Base-by-base conservation (phyloP, 2,113 vertebrate genomes). In the Herpetotheres cachinnans region DNA sequence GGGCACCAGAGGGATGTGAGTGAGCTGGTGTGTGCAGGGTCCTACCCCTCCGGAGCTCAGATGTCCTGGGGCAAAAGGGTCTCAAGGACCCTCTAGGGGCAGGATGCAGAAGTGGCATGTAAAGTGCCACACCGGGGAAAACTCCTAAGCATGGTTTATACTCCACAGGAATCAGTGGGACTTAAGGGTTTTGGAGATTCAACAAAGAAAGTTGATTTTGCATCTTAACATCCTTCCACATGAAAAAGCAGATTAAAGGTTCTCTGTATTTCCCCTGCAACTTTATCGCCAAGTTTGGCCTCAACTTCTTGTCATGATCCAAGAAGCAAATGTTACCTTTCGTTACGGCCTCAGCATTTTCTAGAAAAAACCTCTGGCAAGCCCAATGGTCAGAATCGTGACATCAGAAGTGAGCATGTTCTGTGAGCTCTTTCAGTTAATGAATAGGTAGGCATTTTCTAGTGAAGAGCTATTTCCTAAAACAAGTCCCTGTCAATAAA, bases 401-500 rank as follows among this genome's bases (percentile, higher is more conserved):
- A 42, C 38, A 61, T 46, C 47, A 50, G 63, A 63, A 81, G 27
- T 56, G 54, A 40, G 61, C 13, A 0, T 11, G 30, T 77, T 72
- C 81, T 83, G 63, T 6, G 19, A 65, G 71, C 70, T 42, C 61
- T 71, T 55, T 63, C 70, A 55, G 34, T 81, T 89, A 66, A 24
- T 59, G 14, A 77, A 93, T 63, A 94, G 82, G 80, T 40, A 82
- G 36, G 36, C 78, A 66, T 82, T 82, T 90, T 90, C 80, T 80
- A 81, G 55, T 67, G 90, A 71, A 70, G 46, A 88, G 40, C 72
- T 38, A 55, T 74, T 93, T 93, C 88, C 88, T 89, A 63, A 94
- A 92, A 82, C 70, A 78, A 71, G 55, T 40, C 24, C 29, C 63
- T 86, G 55, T 62, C 79, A 92, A 74, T 92, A 94, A 95, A 94